These are phyloP conservation scores for Entomobrya proxima DNA, from an alignment of 2,888 invertebrate species.

Conservation along the genomic window DNA sequence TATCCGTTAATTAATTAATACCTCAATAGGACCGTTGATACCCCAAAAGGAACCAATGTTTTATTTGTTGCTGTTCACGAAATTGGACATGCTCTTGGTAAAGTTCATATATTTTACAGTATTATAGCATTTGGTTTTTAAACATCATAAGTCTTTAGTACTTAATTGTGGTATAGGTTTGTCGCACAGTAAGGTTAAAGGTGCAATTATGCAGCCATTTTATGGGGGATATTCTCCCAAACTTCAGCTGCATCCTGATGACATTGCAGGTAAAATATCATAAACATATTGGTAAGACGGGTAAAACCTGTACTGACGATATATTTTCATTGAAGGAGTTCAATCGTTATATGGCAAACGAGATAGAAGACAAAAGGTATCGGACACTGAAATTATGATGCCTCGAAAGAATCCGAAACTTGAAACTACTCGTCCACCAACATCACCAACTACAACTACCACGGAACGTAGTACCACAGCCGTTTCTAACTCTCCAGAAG, in stretches of 20 bases:
- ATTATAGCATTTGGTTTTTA: background rate
- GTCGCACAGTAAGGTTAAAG: slow-evolving; percentile 66
- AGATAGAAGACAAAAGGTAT: slow-evolving; percentile 8
- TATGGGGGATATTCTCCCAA: slow-evolving; percentile 69
- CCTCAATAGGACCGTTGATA: slow-evolving; percentile 63
- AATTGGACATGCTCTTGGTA: slow-evolving; percentile 79
- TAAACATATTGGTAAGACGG: background rate
- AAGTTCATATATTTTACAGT: background rate
- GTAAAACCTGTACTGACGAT: background rate
- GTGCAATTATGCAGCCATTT: slow-evolving; percentile 72
- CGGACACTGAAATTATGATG: background rate
- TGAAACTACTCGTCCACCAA: slow-evolving; percentile 4
- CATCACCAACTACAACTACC: slow-evolving; percentile 13
- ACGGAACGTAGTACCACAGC: background rate
- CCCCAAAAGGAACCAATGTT: slow-evolving; percentile 77
- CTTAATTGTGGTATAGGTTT: slow-evolving; percentile 43
- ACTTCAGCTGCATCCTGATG: slow-evolving; percentile 71
- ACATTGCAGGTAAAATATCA: slow-evolving; percentile 50
- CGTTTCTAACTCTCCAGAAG: background rate
- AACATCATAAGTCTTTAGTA: background rate
- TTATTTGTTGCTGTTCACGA: slow-evolving; percentile 79
- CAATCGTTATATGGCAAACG: slow-evolving; percentile 66
- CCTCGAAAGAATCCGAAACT: background rate
- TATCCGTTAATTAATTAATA: too few relatives aligned
- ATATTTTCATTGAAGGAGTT: slow-evolving; percentile 38